These are phyloP conservation scores for Heliconius hortense DNA, from an alignment of 2,888 invertebrate species.

Conservation along the genomic window DNA sequence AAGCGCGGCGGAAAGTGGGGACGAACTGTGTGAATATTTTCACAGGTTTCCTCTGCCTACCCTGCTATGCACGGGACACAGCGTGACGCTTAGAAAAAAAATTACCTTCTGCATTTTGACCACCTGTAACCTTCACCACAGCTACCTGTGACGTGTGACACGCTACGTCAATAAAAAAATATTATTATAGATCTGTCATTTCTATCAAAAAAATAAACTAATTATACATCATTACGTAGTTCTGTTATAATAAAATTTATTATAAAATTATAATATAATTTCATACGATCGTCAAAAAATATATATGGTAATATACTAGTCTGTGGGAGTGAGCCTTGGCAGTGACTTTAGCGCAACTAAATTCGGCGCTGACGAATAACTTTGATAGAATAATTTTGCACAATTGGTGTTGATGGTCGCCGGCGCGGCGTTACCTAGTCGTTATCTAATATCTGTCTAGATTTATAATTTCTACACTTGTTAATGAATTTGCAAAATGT, in stretches of 20 bases:
- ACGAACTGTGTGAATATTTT: too few species aligned
- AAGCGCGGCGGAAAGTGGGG: too few species aligned
- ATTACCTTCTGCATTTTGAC: not conserved
- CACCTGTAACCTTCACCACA: conserved; percentile 9
- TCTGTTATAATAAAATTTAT: not conserved
- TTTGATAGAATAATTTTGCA: conserved; percentile 36
- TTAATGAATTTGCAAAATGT: not conserved
- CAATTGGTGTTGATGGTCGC: conserved; percentile 32
- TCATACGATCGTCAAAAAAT: not conserved
- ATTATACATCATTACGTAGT: too few species aligned
- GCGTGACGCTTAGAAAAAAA: too few species aligned
- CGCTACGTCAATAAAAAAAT: too few species aligned
- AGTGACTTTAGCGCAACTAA: conserved; percentile 29
- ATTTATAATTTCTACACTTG: conserved; percentile 1
- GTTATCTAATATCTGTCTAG: not conserved
- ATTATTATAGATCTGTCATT: not conserved
- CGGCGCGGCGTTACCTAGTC: not conserved
- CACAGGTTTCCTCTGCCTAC: too few species aligned
- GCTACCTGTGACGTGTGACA: conserved; percentile 5
- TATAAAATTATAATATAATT: not conserved
- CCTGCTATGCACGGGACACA: too few species aligned
- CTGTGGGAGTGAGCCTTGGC: conserved; percentile 7
- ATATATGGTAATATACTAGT: not conserved
- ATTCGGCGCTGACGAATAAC: conserved; percentile 36
- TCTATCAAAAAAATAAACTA: not conserved